Percentiles rank a stretch among this genome's conserved stretches.
These are phyloP conservation scores for Salarias fasciatus DNA, from an alignment of 2,797 vertebrate species.

Conservation along the genomic window DNA sequence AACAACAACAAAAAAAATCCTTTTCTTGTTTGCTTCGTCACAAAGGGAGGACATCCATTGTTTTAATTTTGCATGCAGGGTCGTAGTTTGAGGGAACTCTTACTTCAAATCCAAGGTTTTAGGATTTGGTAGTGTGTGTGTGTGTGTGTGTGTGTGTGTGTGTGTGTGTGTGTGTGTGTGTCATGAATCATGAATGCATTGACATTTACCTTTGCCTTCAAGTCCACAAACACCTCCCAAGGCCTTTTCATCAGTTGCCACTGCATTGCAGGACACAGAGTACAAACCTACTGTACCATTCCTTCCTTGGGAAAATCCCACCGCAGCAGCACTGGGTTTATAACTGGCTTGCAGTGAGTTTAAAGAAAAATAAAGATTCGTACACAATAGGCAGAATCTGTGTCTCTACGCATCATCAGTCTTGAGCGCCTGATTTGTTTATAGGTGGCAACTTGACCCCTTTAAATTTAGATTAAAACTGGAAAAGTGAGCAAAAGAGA, in stretches of 20 bases:
- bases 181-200: conserved; percentile 89
- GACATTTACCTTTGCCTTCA: conserved; percentile 91
- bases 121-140: too few species aligned
- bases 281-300: conserved; percentile 16
- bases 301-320: conserved; percentile 37
- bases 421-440: conserved; percentile 51
- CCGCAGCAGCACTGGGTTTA: conserved; percentile 11
- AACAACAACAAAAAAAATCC: too few species aligned
- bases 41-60: too few species aligned
- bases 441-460: conserved; percentile 49
- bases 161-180: conserved; percentile 45
- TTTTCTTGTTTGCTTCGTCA: background rate
- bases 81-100: too few species aligned
- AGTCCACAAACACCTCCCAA: conserved; percentile 75
- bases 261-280: conserved; percentile 14
- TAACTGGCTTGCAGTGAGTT: conserved; percentile 28
- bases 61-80: too few species aligned
- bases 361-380: conserved; percentile 35
- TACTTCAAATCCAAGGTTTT: background rate
- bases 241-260: conserved; percentile 82
- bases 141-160: conserved; percentile 2
- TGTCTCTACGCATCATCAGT: conserved; percentile 48
- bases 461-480: conserved; percentile 71
- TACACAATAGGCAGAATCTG: conserved; percentile 31
- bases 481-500: conserved; percentile 42